These are phyloP conservation scores for Takifugu ocellatus DNA, from an alignment of 2,797 vertebrate genomes.

Conservation along the genomic window DNA sequence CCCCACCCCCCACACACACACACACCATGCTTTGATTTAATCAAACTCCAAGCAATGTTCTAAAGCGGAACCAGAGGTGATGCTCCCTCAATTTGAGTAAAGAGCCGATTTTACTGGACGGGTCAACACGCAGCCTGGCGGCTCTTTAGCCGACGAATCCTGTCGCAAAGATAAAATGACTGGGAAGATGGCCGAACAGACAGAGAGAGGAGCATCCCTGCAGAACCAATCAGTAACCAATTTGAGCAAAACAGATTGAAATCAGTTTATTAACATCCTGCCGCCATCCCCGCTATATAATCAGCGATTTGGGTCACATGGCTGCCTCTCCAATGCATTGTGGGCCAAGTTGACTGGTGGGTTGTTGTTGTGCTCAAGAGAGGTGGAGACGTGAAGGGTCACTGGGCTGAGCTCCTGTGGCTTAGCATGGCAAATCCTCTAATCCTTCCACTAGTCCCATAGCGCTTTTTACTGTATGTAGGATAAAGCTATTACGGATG, in stretches of 20 bases:
- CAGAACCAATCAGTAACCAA: constrained; percentile 17
- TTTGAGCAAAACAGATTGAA: constrained; percentile 17
- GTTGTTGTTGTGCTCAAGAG: constrained; percentile 29
- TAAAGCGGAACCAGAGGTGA: constrained; percentile 51
- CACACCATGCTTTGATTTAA: constrained; percentile 50
- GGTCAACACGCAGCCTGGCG: background rate
- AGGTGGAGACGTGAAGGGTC: constrained; percentile 48
- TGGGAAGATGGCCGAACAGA: constrained; percentile 7
- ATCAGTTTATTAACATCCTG: constrained; percentile 22
- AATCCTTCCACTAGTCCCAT: constrained; percentile 66
- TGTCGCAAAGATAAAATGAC: background rate
- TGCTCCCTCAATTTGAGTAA: constrained; percentile 39
- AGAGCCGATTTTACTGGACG: constrained; percentile 27
- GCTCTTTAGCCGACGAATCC: constrained; percentile 19
- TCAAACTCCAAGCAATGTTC: constrained; percentile 43
- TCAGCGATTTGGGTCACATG: constrained; percentile 31
- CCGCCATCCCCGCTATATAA: constrained; percentile 26
- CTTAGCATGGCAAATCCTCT: constrained; percentile 75
- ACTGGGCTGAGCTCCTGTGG: constrained; percentile 60
- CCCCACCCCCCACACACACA: constrained; percentile 38
- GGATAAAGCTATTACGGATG: constrained; percentile 51
- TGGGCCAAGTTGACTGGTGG: constrained; percentile 9
- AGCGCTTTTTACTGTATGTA: constrained; percentile 59
- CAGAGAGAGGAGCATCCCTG: background rate
- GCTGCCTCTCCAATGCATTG: constrained; percentile 2